These are phyloP conservation scores for Ancistrus triradiatus DNA, from an alignment of 2,113 vertebrate genomes.

Conservation along the genomic window DNA sequence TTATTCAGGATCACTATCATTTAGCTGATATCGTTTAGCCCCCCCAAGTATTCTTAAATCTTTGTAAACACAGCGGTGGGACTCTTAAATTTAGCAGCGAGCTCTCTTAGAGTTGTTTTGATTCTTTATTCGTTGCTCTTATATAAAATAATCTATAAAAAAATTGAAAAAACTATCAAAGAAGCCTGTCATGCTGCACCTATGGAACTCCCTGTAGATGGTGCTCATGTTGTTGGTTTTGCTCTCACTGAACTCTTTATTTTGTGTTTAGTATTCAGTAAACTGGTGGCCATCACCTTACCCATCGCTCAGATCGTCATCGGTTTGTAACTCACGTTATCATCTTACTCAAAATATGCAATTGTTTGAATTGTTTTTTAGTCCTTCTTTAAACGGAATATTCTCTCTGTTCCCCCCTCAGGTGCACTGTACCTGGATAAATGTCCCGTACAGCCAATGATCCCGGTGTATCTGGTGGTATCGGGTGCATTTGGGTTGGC, in stretches of 20 bases:
- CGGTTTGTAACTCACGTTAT: conserved; percentile 29
- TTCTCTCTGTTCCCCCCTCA: background rate
- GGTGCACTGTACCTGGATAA: conserved; percentile 41
- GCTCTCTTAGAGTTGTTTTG: too few species aligned
- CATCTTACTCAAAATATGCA: background rate
- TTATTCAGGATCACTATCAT: too few species aligned
- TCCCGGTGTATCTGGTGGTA: conserved; percentile 54
- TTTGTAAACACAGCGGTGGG: too few species aligned
- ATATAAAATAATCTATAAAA: too few species aligned
- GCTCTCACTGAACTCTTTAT: background rate
- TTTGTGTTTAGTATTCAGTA: conserved; percentile 45
- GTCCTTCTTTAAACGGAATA: background rate
- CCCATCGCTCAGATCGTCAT: conserved; percentile 48
- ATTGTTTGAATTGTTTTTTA: background rate
- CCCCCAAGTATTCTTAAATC: too few species aligned
- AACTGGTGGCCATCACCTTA: conserved; percentile 36
- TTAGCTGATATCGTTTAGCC: too few species aligned
- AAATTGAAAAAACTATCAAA: too few species aligned
- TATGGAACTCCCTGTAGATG: too few species aligned
- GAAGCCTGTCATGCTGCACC: too few species aligned
- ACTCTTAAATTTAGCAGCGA: too few species aligned
- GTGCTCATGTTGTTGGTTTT: too few species aligned
- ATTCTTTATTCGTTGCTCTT: too few species aligned
- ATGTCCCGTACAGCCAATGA: conserved; percentile 43
- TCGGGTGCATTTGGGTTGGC: conserved; percentile 39